These are phyloP conservation scores for Apeltes quadracus DNA, from an alignment of 2,113 vertebrate genomes.

Conservation along the genomic window DNA sequence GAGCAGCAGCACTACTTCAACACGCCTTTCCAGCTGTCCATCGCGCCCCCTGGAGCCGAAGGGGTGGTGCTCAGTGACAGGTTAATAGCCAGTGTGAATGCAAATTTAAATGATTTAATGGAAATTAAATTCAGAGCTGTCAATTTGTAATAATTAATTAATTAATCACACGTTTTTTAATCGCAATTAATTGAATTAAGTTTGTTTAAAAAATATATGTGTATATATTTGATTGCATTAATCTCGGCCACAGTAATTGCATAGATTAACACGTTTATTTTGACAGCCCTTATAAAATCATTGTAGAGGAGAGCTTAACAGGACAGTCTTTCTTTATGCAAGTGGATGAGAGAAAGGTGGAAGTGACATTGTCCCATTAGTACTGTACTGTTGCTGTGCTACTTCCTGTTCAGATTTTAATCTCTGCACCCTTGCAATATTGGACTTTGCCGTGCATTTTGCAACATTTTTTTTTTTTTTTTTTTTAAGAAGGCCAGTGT, in stretches of 20 bases:
- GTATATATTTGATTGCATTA: too few relatives aligned
- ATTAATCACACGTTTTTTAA: too few relatives aligned
- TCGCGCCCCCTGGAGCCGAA: slow-evolving; percentile 93
- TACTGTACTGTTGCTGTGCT: neutral
- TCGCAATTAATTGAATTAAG: too few relatives aligned
- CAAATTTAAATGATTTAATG: neutral
- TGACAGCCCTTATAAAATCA: neutral
- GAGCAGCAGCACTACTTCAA: slow-evolving; percentile 97
- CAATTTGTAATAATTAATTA: too few relatives aligned
- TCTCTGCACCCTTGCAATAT: neutral
- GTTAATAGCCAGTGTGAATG: slow-evolving; percentile 56
- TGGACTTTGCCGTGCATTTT: neutral
- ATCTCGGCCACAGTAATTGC: too few relatives aligned
- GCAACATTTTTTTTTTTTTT: neutral
- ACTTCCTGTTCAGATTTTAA: neutral
- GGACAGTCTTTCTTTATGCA: neutral
- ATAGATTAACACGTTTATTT: too few relatives aligned
- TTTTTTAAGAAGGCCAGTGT: neutral
- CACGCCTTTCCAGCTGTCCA: slow-evolving; percentile 96
- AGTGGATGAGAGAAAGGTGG: neutral
- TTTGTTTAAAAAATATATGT: too few relatives aligned
- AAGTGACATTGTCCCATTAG: neutral
- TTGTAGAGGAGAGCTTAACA: neutral
- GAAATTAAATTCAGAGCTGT: too few relatives aligned
- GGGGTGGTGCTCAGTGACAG: slow-evolving; percentile 89